Evolutionary conservation across 1,140 invertebrate species (phyloP).

Genomic region (Eupristina koningsbergeri): DNA sequence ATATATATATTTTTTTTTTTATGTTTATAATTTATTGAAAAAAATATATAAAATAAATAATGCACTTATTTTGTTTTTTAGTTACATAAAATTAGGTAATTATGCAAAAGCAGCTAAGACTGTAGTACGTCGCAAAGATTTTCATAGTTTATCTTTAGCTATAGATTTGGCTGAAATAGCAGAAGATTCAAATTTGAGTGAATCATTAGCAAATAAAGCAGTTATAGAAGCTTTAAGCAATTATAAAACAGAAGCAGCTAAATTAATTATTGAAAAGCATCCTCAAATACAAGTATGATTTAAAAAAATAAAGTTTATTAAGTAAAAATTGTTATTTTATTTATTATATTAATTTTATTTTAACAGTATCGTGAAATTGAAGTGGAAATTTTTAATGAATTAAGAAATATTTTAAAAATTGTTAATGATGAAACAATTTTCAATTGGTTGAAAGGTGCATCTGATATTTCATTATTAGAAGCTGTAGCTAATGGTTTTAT

Average conservation of each 20-base stretch:
- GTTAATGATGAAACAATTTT: slow-evolving; percentile 49
- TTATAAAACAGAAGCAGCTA: slow-evolving; percentile 53
- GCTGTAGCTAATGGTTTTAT: slow-evolving; percentile 53
- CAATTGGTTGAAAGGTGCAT: slow-evolving; percentile 55
- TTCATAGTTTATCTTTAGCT: slow-evolving; percentile 58
- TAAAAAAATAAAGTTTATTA: neutral
- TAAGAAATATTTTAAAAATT: slow-evolving; percentile 51
- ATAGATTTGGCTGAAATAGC: slow-evolving; percentile 62
- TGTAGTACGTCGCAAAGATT: slow-evolving; percentile 60
- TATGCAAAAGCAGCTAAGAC: slow-evolving; percentile 61
- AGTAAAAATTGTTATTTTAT: neutral
- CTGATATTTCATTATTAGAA: slow-evolving; percentile 54
- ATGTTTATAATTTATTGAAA: slow-evolving; percentile 35
- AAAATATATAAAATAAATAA: slow-evolving; percentile 1
- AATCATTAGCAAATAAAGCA: slow-evolving; percentile 61
- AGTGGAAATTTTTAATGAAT: slow-evolving; percentile 55
- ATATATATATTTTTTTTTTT: neutral
- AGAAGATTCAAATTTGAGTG: slow-evolving; percentile 56
- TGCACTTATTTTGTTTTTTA: slow-evolving; percentile 46
- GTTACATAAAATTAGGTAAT: slow-evolving; percentile 60
- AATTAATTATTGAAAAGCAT: slow-evolving; percentile 58
- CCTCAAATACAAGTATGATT: slow-evolving; percentile 55
- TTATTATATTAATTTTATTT: slow-evolving; percentile 24
- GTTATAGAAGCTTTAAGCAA: slow-evolving; percentile 56
- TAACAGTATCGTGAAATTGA: slow-evolving; percentile 57